Base-by-base conservation (phyloP, 2,888 invertebrate species). In the Morpho deidamia region DNA sequence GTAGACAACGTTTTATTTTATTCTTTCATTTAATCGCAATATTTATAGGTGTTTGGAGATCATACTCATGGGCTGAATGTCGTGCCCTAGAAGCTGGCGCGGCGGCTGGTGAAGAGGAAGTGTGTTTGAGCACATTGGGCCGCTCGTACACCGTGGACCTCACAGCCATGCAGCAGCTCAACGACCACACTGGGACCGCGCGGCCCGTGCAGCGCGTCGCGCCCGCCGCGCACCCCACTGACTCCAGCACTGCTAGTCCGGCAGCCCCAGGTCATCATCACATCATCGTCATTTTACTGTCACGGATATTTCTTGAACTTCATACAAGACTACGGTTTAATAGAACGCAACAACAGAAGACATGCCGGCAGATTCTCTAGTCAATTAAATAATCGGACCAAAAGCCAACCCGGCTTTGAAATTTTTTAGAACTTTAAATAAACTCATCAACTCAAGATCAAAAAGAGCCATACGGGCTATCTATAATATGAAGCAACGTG, bases 91-190 rank as follows among this genome's bases (percentile, higher is more conserved):
- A 99, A 91, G 97, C 97, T 58, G 98, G 98, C 32, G 97, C 97
- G 81, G 93, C 96, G 74, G 95, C 95, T 64, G 97, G 97, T 37
- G 99, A 99, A 78, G 98, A 99, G 77, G 99, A 99, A 84, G 96
- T 98, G 66, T 96, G 96, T 75, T 91, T 99, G 64, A 96, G 95
- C 55, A 96, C 97, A 50, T 92, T 97, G 75, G 98, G 98, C 49
- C 93, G 97, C 68, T 97, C 97, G 2, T 99, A 98, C 87, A 97
- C 98, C 0, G 95, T 99, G 64, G 99, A 99, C 90, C 96, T 99
- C 74, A 95, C 97, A 75, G 95, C 97, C 67, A 97, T 99, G 98
- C 98, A 98, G 83, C 98, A 99, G 91, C 96, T 99, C 64, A 99
- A 99, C 82, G 99, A 99, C 90, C 98, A 98, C 81, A 97, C 98